phyloP scores from a whole-genome alignment of 64 coral and sea anemone species.

The Porites lutea region DNA sequence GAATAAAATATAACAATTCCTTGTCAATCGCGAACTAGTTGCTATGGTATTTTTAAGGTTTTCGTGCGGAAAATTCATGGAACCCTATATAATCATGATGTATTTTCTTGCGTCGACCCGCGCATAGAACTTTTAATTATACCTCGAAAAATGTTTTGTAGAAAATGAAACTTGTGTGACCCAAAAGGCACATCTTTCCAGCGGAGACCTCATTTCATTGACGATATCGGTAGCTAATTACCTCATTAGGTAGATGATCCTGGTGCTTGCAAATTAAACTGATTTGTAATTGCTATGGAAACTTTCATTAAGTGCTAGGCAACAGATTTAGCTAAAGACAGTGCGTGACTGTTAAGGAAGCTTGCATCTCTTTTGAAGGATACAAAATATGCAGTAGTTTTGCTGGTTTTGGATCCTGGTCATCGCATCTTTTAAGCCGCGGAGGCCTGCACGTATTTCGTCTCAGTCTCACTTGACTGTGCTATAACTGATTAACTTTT shows the following conservation, averaged over 20 bases:
- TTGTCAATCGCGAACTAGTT: not conserved
- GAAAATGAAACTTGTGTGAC: not conserved
- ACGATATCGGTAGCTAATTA: not conserved
- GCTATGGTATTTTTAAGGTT: not conserved
- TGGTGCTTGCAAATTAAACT: not conserved
- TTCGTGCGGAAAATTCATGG: conserved; percentile 24
- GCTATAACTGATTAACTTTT: no score
- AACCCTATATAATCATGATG: no score
- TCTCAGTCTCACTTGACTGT: no score
- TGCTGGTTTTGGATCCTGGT: no score
- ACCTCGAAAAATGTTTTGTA: not conserved
- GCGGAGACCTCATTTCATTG: not conserved
- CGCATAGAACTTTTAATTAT: not conserved
- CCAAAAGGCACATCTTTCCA: not conserved
- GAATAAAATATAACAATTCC: not conserved
- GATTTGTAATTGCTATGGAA: not conserved
- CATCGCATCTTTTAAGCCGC: no score
- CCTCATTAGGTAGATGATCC: not conserved
- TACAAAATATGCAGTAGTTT: no score
- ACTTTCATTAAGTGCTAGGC: no score
- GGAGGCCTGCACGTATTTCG: no score
- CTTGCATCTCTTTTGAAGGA: no score
- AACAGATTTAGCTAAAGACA: no score
- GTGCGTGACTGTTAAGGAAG: no score
- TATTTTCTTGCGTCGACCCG: not conserved